Evolutionary conservation across 2,888 invertebrate genomes (phyloP).

Genomic region (Strigamia maritima): DNA sequence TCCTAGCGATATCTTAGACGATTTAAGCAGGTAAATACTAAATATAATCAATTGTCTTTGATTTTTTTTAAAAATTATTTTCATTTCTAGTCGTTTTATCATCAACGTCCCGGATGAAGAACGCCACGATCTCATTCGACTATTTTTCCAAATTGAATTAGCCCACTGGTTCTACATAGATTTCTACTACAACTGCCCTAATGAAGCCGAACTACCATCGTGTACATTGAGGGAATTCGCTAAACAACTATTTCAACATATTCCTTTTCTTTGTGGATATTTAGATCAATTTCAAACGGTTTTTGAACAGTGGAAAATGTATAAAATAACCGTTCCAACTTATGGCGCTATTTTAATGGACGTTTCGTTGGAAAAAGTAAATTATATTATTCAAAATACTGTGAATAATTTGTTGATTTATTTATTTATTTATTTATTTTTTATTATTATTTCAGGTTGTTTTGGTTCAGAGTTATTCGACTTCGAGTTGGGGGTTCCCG

Average conservation of each 20-base stretch:
- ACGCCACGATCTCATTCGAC: slow-evolving; percentile 77
- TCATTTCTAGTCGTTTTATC: slow-evolving; percentile 72
- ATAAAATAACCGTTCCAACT: slow-evolving; percentile 91
- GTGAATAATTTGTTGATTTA: too few relatives aligned
- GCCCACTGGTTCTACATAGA: slow-evolving; percentile 99
- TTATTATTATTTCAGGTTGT: too few relatives aligned
- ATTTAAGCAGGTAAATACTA: too few relatives aligned
- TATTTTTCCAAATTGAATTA: slow-evolving; percentile 93
- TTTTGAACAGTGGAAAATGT: too few relatives aligned
- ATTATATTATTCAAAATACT: too few relatives aligned
- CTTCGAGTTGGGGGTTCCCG: slow-evolving; percentile 95
- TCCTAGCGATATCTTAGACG: too few relatives aligned
- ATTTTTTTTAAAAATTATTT: too few relatives aligned
- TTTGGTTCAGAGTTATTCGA: slow-evolving; percentile 68
- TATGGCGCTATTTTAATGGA: slow-evolving; percentile 92
- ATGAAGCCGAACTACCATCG: slow-evolving; percentile 62
- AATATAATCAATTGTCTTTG: too few relatives aligned
- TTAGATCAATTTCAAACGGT: slow-evolving; percentile 40
- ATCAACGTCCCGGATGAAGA: slow-evolving; percentile 91
- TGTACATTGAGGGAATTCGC: slow-evolving; percentile 82
- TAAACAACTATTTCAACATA: slow-evolving; percentile 54
- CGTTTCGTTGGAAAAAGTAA: slow-evolving; percentile 60
- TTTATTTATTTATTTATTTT: not conserved
- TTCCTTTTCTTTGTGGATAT: slow-evolving; percentile 41
- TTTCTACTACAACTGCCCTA: slow-evolving; percentile 81